A percentile compares a stretch with the other conserved stretches of the same genome.
phyloP scores from a whole-genome alignment of 1,140 invertebrate species.

The Amphibalanus amphitrite region DNA sequence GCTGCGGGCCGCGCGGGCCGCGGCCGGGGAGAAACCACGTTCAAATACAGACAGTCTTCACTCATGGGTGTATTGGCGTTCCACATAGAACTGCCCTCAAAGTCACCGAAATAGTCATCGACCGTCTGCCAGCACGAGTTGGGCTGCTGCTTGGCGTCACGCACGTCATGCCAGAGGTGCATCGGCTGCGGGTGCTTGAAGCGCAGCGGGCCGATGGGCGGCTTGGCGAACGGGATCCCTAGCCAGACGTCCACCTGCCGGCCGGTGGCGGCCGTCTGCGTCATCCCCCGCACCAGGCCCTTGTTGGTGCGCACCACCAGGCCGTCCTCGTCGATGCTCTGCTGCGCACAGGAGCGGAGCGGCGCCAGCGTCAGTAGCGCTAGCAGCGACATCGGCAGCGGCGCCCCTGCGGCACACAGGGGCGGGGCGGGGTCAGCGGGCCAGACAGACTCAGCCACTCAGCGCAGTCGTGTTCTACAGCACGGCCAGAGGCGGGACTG shows the following conservation, averaged over 20 bases:
- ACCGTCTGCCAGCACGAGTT: constrained; percentile 81
- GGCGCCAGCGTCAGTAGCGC: no score
- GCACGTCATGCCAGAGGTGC: constrained; percentile 57
- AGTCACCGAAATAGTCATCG: constrained; percentile 79
- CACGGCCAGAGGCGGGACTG: no score
- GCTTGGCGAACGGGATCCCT: constrained; percentile 84
- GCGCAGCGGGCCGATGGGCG: constrained; percentile 64
- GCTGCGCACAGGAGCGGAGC: no score
- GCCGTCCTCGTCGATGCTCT: constrained; percentile 16
- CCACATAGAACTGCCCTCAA: constrained; percentile 87
- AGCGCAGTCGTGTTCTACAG: no score
- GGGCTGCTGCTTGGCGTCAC: constrained; percentile 56
- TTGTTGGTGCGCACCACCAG: constrained; percentile 58
- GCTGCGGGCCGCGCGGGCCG: constrained; percentile 42
- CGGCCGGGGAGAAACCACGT: constrained; percentile 55
- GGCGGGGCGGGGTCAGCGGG: no score
- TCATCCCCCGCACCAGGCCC: constrained; percentile 55
- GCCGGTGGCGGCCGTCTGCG: constrained; percentile 51
- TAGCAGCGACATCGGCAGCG: no score
- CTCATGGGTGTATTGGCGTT: constrained; percentile 80
- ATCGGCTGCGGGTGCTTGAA: constrained; percentile 73
- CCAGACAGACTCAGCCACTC: no score
- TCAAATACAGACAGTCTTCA: constrained; percentile 95
- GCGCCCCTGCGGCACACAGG: no score
- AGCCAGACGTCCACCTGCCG: constrained; percentile 68